Percentiles rank a stretch among this genome's conserved stretches.
These are phyloP conservation scores for Protobothrops mucrosquamatus DNA, from an alignment of 2,113 vertebrate genomes.

Conservation along the genomic window DNA sequence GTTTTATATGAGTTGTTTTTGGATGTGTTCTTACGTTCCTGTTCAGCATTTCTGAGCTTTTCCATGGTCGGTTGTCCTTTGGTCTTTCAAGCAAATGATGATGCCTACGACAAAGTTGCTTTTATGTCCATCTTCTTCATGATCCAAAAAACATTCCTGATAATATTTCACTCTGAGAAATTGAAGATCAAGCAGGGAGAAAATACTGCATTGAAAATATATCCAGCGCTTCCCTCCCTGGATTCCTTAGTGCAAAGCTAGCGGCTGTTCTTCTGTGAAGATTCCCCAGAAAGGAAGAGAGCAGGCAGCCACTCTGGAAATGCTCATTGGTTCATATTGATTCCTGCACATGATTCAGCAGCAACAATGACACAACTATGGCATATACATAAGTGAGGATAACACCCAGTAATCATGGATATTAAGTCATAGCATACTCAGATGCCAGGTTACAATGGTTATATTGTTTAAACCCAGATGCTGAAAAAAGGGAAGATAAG, in stretches of 20 bases:
- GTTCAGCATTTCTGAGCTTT: conserved; percentile 36
- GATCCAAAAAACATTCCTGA: conserved; percentile 4
- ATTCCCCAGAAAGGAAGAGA: neutral
- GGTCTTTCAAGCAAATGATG: neutral
- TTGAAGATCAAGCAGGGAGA: neutral
- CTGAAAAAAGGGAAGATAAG: neutral
- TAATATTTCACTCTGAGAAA: conserved; percentile 39
- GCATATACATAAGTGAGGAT: neutral
- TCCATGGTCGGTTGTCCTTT: conserved; percentile 37
- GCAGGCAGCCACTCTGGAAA: neutral
- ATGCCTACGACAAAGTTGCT: conserved; percentile 48
- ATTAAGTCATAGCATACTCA: neutral
- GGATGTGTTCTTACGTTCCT: neutral
- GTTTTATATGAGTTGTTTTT: conserved; percentile 46
- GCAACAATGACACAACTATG: neutral
- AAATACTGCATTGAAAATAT: neutral
- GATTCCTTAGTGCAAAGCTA: neutral
- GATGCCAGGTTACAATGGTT: neutral
- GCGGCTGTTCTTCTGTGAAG: neutral
- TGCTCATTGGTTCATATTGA: neutral
- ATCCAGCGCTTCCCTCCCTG: neutral
- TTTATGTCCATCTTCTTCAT: conserved; percentile 37
- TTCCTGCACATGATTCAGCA: neutral
- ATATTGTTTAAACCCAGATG: neutral
- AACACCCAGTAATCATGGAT: neutral